Base-by-base conservation (phyloP, 2,797 vertebrate species). In the Pangasius macronema region DNA sequence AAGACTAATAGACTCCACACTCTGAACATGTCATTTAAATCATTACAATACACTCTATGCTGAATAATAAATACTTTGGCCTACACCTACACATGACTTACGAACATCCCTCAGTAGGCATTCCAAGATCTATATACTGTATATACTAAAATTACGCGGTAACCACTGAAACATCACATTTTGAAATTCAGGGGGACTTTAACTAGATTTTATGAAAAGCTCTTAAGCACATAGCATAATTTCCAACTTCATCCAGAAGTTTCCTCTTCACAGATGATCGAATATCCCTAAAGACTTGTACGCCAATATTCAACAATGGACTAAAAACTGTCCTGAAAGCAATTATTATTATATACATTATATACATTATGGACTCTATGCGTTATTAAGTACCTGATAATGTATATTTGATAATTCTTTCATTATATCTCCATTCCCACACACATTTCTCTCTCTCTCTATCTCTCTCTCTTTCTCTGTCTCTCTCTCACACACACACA, bases 321-420 rank as follows among this genome's bases (percentile, higher is more conserved):
- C 49, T 55, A 39, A 33, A 33, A 79, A 57, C 20, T 13, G 53
- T 57, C 30, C 30, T 57, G 53, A 57, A 79, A 30, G 30, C 33
- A 82, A 27, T 18, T 5, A 39, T 39, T 39, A 39, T 39, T 39
- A 39, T 39, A 39, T 39, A 39, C 5, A 39, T 39, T 39, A 39
- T 39, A 39, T 39, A 39, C 39, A 39, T 39, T 5, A 82, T 63
- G 33, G 36, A 61, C 79, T 81, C 30, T 63, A 42, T 81, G 36
- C 57, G 63, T 82, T 82, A 63, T 81, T 39, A 81, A 79, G 53
- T 57, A 79, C 3, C 11, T 55, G 8, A n/a, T 75, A 27, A 79
- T 79, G 30, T 77, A 18, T 76, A 33, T 77, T 20, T 33, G 16
- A 77, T 76, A 24, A 36, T 57, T 79, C 5, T 24, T 80, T 80